Evolutionary conservation across 2,113 vertebrate genomes (phyloP).

Genomic region (Percina caprodes): DNA sequence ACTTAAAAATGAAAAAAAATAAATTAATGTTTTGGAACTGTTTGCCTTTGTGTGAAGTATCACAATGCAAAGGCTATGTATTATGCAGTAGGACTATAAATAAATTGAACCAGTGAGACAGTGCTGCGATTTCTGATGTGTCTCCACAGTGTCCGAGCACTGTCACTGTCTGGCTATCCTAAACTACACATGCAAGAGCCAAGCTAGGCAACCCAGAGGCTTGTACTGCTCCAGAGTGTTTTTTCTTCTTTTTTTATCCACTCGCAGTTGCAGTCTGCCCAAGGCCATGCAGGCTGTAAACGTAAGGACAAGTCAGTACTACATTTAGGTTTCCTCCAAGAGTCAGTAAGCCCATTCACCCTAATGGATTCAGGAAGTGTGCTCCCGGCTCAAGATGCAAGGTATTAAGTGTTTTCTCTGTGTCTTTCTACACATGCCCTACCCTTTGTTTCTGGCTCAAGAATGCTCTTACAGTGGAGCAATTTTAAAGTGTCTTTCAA

Average conservation of each 20-base stretch:
- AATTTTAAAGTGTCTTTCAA: conserved; percentile 61
- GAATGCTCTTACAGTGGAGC: conserved; percentile 64
- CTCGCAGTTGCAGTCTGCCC: conserved; percentile 52
- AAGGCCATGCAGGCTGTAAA: conserved; percentile 70
- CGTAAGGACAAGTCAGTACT: conserved; percentile 47
- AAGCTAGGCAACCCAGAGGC: conserved; percentile 34
- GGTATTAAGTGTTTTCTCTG: conserved; percentile 68
- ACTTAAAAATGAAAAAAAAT: neutral
- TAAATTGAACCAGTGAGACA: conserved; percentile 37
- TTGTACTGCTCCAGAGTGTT: conserved; percentile 44
- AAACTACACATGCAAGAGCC: conserved; percentile 48
- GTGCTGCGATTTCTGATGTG: conserved; percentile 40
- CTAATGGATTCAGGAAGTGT: conserved; percentile 76
- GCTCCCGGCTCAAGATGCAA: conserved; percentile 49
- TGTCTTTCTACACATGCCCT: too few species aligned
- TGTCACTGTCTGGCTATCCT: conserved; percentile 62
- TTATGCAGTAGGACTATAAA: conserved; percentile 34
- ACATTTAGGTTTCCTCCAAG: conserved; percentile 65
- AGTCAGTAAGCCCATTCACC: conserved; percentile 52
- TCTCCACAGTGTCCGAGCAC: conserved; percentile 50
- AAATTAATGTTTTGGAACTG: neutral
- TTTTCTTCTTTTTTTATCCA: conserved; percentile 66
- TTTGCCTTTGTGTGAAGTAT: neutral
- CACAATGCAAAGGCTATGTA: conserved; percentile 7
- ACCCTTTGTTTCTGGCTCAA: conserved; percentile 65